Evolutionary conservation across 2,113 vertebrate species (phyloP).

Genomic region (Spilogale gracilis): DNA sequence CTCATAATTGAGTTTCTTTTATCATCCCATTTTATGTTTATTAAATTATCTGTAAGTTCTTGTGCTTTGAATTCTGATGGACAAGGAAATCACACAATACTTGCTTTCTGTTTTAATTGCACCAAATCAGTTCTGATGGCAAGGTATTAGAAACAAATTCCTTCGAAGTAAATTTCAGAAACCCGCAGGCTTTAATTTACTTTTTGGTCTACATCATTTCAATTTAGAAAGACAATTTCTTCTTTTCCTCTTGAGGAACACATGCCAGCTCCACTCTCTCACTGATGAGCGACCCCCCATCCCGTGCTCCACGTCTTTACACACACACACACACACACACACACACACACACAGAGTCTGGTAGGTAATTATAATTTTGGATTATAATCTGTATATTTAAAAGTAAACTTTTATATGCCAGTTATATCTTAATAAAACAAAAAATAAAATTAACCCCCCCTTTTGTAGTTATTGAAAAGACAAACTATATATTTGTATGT

Average conservation of each 20-base stretch:
- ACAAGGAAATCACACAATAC: not conserved
- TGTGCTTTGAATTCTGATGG: slow-evolving; percentile 34
- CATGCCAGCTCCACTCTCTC: not conserved
- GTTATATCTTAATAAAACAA: not conserved
- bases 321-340: not conserved
- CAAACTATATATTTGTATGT: not conserved
- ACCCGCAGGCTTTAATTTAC: not conserved
- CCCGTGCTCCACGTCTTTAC: fast-evolving
- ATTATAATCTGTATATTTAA: not conserved
- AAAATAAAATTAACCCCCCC: not conserved
- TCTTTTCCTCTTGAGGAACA: not conserved
- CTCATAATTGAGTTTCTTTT: slow-evolving; percentile 21
- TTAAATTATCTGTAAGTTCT: slow-evolving; percentile 31
- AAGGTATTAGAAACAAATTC: slow-evolving; percentile 25
- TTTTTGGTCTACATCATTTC: not conserved
- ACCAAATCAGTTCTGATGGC: not conserved
- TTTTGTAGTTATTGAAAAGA: not conserved
- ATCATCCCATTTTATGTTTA: slow-evolving; percentile 1
- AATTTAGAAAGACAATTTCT: not conserved
- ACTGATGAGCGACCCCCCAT: not conserved
- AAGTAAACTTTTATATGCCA: not conserved
- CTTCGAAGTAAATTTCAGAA: slow-evolving; percentile 17
- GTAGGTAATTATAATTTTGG: not conserved
- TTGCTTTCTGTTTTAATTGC: slow-evolving; percentile 17
- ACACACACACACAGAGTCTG: not conserved